phyloP scores from a whole-genome alignment of 2,888 invertebrate species.

The Diplolepis rosae region DNA sequence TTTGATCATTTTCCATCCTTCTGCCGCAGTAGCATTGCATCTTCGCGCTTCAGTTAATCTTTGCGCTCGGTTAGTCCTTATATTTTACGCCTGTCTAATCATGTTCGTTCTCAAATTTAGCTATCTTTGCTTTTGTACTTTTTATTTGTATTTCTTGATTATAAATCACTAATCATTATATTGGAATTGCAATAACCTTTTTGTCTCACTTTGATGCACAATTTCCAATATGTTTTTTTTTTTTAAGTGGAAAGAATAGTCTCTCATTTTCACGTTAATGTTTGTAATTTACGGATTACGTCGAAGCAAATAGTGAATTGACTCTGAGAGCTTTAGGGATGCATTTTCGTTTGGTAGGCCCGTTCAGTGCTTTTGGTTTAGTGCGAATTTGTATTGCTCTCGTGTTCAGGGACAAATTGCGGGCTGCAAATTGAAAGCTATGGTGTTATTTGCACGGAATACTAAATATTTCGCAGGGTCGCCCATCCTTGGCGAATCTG shows the following conservation, averaged over 20 bases:
- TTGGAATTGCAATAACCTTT: too few species aligned
- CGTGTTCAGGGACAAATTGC: constrained; percentile 61
- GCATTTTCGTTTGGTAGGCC: constrained; percentile 17
- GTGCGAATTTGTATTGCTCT: constrained; percentile 35
- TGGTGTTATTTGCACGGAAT: constrained; percentile 59
- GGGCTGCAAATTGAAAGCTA: constrained; percentile 68
- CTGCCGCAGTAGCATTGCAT: constrained; percentile 16
- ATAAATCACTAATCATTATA: too few species aligned
- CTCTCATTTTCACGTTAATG: background rate
- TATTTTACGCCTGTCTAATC: constrained; percentile 4
- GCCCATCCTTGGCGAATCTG: constrained; percentile 28
- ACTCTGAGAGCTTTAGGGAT: background rate
- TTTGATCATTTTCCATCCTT: constrained; percentile 12
- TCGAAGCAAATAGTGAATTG: background rate
- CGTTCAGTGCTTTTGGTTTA: constrained; percentile 7
- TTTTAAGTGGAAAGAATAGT: too few species aligned
- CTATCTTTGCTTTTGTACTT: background rate
- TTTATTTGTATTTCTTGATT: too few species aligned
- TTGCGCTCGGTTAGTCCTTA: constrained; percentile 10
- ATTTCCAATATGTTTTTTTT: too few species aligned
- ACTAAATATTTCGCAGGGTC: constrained; percentile 54
- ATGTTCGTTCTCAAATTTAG: constrained; percentile 8
- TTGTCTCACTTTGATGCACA: too few species aligned
- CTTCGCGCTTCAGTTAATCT: constrained; percentile 18
- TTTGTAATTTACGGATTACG: background rate